A percentile compares a stretch with the other conserved stretches of the same genome.
Evolutionary conservation across 2,888 invertebrate species (phyloP).

Genomic region (Diogma glabrata): DNA sequence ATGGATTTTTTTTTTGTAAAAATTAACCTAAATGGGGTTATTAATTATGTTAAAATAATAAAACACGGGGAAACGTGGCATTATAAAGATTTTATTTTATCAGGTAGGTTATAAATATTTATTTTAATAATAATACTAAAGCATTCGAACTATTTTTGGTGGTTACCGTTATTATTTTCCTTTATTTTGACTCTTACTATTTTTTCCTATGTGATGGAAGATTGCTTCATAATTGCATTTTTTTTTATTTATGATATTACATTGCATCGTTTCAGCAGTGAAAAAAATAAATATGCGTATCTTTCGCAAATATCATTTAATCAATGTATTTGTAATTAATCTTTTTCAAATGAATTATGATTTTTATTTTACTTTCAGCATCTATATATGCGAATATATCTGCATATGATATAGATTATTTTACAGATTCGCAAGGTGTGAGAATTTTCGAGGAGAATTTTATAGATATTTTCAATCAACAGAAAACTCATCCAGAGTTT

Average conservation of each 20-base stretch:
- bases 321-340: not conserved
- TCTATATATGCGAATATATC: not conserved
- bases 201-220: constrained; percentile 1
- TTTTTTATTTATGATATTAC: not conserved
- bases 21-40: not conserved
- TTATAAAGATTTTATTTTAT: constrained; percentile 1
- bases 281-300: not conserved
- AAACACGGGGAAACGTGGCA: not conserved
- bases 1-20: not conserved
- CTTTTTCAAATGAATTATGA: not conserved
- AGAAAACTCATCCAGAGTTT: not conserved
- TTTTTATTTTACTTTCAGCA: not conserved
- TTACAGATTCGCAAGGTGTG: not conserved
- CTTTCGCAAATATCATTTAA: not conserved
- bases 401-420: not conserved
- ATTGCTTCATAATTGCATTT: not conserved
- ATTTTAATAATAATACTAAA: not conserved
- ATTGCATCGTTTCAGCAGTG: constrained; percentile 1
- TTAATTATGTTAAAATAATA: not conserved
- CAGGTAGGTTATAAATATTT: not conserved
- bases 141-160: not conserved
- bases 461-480: not conserved
- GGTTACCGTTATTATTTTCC: not conserved
- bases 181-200: not conserved
- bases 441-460: not conserved